Base-by-base conservation (phyloP, 2,888 invertebrate genomes). In the Hirudinaria manillensis region DNA sequence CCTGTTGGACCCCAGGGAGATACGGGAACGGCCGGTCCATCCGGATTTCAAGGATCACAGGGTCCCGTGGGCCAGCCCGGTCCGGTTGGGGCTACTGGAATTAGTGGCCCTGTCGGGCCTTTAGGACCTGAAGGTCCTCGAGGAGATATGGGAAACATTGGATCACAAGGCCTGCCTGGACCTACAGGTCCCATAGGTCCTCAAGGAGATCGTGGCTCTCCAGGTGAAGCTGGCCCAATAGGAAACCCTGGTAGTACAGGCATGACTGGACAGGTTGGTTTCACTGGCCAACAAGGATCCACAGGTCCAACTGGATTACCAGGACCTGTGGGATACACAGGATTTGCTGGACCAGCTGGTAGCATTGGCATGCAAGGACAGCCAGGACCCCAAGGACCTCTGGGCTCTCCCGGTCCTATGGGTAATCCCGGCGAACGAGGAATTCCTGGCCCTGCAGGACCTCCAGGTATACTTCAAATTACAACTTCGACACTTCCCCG, bases 241-340 rank as follows among this genome's bases (percentile, higher is more conserved):
- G 78, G 78, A 21, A 66, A 72, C 34, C 19, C 29, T 67, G 79
- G 79, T 34, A 68, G 65, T 66, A 67, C 72, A 53, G 79, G 79
- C n/a, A n/a, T 70, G 7, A 53, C 70, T 45, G 79, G 79, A 36
- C 53, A 75, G 21, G 34, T 67, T 71, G 79, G 79, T 19, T 13
- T 34, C n/a, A 51, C 73, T n/a, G 79, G 79, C 34, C 32, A 56
- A 51, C 71, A 72, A 65, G 77, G 77, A 75, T 27, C 72, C 29
- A 45, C 72, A 75, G 79, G 79, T 24, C 61, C 66, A 7, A 29
- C 77, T n/a, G 80, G 80, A 67, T 51, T 70, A 16, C 71, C 68
- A 38, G 80, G 80, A 72, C 36, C 56, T 24, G 55, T 72, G 10
- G 80, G 80, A 29, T 27, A 76, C 29, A 67, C 73, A 65, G 78